Percentiles rank a stretch among this genome's conserved stretches.
These are phyloP conservation scores for Prunella strophiata DNA, from an alignment of 2,797 vertebrate species.

Conservation along the genomic window DNA sequence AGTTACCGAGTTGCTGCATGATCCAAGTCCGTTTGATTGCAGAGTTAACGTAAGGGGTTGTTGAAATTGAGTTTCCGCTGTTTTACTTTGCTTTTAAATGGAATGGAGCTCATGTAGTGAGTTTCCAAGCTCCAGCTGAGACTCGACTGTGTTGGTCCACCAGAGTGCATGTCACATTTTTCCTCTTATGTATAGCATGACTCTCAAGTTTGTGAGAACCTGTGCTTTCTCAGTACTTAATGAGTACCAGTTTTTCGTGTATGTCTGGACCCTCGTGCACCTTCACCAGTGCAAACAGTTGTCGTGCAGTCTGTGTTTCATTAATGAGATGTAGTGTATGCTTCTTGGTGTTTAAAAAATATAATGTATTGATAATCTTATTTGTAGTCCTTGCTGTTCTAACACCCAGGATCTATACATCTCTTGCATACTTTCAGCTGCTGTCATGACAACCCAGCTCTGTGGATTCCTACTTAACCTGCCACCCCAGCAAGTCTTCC, in stretches of 20 bases:
- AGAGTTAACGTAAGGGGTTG: not conserved
- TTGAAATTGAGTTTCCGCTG: not conserved
- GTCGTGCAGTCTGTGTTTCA: not conserved
- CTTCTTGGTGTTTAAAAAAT: constrained; percentile 36
- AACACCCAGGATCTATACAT: constrained; percentile 50
- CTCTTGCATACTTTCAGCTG: constrained; percentile 64
- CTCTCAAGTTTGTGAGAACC: not conserved
- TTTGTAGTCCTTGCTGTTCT: constrained; percentile 44
- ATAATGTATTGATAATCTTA: constrained; percentile 17
- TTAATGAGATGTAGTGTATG: not conserved
- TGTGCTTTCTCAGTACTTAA: not conserved
- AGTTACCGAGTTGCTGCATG: not conserved
- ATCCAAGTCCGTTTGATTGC: not conserved
- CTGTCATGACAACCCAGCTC: constrained; percentile 70
- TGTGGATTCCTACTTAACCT: constrained; percentile 66
- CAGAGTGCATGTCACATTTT: not conserved
- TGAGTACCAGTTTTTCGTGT: not conserved
- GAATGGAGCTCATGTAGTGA: not conserved
- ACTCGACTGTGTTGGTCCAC: not conserved
- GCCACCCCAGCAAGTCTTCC: constrained; percentile 59
- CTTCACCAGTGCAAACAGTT: not conserved
- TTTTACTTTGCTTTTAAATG: constrained; percentile 6
- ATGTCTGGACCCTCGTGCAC: not conserved
- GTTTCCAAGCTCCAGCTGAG: not conserved
- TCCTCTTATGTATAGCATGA: not conserved